These are phyloP conservation scores for Sesamia nonagrioides DNA, from an alignment of 1,140 invertebrate species.

Conservation along the genomic window DNA sequence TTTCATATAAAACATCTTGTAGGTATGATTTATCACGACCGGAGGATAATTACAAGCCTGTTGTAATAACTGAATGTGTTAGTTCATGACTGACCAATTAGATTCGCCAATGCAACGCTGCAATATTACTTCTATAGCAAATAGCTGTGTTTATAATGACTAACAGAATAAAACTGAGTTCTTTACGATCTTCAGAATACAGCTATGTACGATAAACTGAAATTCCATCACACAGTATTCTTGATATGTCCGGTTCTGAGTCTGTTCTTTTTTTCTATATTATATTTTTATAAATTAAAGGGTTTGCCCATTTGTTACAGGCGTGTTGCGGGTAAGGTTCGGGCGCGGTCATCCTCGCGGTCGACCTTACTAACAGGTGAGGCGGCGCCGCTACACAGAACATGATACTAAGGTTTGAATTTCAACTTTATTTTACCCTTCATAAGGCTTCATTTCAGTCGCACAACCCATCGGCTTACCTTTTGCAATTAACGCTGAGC, in stretches of 20 bases:
- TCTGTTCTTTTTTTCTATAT: not conserved
- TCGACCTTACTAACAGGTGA: conserved; percentile 86
- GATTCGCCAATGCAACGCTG: not conserved
- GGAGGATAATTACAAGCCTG: not conserved
- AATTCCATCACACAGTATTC: too few relatives aligned
- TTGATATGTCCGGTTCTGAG: not conserved
- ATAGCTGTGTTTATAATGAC: not conserved
- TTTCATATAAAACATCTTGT: not conserved
- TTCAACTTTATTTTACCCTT: conserved; percentile 74
- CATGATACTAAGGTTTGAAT: conserved; percentile 86
- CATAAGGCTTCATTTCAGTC: conserved; percentile 32
- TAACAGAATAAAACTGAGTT: not conserved
- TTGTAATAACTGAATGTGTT: not conserved
- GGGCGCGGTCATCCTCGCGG: conserved; percentile 77
- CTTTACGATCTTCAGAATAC: too few relatives aligned
- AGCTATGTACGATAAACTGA: too few relatives aligned
- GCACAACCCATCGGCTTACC: not conserved
- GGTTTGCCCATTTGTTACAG: conserved; percentile 65
- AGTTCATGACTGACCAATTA: conserved; percentile 4
- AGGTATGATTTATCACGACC: not conserved
- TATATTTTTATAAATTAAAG: conserved; percentile 18
- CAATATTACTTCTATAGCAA: not conserved
- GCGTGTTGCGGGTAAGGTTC: conserved; percentile 76
- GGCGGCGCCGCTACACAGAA: conserved; percentile 83
- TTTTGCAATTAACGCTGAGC: conserved; percentile 49